Evolutionary conservation across 1,140 invertebrate species (phyloP).

Genomic region (Andricus grossulariae): DNA sequence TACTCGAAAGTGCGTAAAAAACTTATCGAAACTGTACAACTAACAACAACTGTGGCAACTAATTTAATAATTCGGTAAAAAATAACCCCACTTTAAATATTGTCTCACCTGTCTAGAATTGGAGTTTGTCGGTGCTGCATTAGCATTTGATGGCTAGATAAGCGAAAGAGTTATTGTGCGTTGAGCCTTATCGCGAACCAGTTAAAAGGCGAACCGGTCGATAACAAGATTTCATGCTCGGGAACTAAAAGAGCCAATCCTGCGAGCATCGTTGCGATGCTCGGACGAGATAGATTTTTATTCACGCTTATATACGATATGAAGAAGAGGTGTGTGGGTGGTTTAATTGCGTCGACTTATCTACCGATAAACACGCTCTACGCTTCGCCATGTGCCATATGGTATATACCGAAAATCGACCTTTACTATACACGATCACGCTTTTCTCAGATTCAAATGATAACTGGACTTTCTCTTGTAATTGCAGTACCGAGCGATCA

Average conservation of each 20-base stretch:
- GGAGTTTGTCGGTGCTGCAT: neutral
- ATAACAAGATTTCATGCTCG: slow-evolving; percentile 46
- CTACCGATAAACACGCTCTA: slow-evolving; percentile 51
- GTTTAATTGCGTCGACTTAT: slow-evolving; percentile 58
- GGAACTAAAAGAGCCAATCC: slow-evolving; percentile 24
- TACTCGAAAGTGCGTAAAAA: too few relatives aligned
- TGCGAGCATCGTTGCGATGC: slow-evolving; percentile 9
- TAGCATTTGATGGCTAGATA: slow-evolving; percentile 9
- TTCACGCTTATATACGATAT: neutral
- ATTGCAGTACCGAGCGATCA: neutral
- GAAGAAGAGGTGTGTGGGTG: slow-evolving; percentile 49
- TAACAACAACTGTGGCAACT: too few relatives aligned
- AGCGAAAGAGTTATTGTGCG: slow-evolving; percentile 26
- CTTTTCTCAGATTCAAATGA: neutral
- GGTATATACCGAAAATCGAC: neutral
- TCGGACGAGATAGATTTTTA: slow-evolving; percentile 2
- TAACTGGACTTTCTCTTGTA: neutral
- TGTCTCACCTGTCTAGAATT: neutral
- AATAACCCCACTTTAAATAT: neutral
- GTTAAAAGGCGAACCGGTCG: slow-evolving; percentile 49
- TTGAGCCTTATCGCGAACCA: slow-evolving; percentile 41
- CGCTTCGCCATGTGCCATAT: slow-evolving; percentile 47
- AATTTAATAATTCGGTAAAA: too few relatives aligned
- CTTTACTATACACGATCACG: slow-evolving; percentile 20
- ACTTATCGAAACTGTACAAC: too few relatives aligned